A percentile compares a stretch with the other conserved stretches of the same genome.
These are phyloP conservation scores for Microplitis deprimator DNA, from an alignment of 2,888 invertebrate species.

Conservation along the genomic window DNA sequence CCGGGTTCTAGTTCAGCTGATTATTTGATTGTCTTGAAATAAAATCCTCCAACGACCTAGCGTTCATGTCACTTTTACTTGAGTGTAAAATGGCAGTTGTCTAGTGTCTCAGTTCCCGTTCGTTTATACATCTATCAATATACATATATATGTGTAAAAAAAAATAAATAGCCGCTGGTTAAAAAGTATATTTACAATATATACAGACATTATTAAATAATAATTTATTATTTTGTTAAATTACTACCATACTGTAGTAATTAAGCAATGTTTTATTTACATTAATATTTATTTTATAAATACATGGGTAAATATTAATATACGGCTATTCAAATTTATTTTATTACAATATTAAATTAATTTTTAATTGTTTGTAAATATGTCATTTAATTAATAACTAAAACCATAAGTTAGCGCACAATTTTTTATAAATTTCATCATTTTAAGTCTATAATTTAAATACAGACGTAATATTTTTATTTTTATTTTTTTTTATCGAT, in stretches of 20 bases:
- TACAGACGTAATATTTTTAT: neutral
- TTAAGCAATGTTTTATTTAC: neutral
- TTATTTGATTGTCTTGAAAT: neutral
- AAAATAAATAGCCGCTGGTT: neutral
- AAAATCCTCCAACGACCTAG: neutral
- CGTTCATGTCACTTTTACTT: slow-evolving; percentile 22
- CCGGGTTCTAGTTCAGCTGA: slow-evolving; percentile 14
- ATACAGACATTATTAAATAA: neutral
- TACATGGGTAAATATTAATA: neutral
- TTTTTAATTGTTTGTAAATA: neutral
- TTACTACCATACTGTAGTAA: neutral
- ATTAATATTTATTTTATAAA: neutral
- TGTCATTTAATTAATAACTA: neutral
- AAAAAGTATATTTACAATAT: neutral
- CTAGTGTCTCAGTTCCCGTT: neutral
- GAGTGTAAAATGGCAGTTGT: slow-evolving; percentile 12
- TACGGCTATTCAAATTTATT: neutral
- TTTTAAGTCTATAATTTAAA: no score
- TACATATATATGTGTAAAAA: neutral
- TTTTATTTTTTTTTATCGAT: neutral
- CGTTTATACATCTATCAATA: neutral
- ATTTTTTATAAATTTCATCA: no score
- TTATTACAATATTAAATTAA: neutral
- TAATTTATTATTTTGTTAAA: neutral
- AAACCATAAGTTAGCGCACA: neutral